Base-by-base conservation (phyloP, 2,888 invertebrate species). In the Dendrolimus pini region DNA sequence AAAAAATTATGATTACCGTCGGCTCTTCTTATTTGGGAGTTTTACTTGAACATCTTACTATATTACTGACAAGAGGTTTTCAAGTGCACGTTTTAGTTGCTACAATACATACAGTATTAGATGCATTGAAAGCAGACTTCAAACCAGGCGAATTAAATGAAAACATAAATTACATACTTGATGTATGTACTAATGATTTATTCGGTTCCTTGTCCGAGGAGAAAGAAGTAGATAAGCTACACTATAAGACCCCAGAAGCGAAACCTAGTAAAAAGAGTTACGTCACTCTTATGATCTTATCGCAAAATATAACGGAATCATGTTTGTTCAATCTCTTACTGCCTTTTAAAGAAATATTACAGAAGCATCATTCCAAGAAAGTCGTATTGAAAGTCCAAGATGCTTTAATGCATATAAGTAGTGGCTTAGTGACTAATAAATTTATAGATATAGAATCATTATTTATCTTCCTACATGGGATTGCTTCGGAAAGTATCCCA, bases 11-110 rank as follows among this genome's bases (percentile, higher is more conserved):
- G 94, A 74, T 93, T 0, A 93, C 96, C 0, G 91, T 99, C 9
- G 99, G 99, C 0, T 94, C 97, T 0, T 85, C 93, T 13, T 97
- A 97, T 81, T 89, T 99, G 61, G 92, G 93, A 8, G 90, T 94
- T 69, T 83, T 99, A 30, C 81, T 99, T 10, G 93, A 93, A 61
- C 97, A 98, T 82, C 93, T 99, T 78, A 94, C 94, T 52, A 88
- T 95, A 7, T 84, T 97, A 18, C 89, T 99, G 58, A 96, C 94
- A 0, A 93, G 95, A 75, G 99, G 99, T 10, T 99, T 96, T 78
- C 98, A 98, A 91, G 94, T 97, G 1, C 99, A 99, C 73, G 98
- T 99, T 0, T 87, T 99, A 57, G 96, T 96, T 3, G 97, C 94
- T 61, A 98, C 98, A 0, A 93, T 97, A 18, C 97, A 98, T 75